Conservation (phyloP, 1,140 invertebrate species). For the Camponotus floridanus region DNA sequence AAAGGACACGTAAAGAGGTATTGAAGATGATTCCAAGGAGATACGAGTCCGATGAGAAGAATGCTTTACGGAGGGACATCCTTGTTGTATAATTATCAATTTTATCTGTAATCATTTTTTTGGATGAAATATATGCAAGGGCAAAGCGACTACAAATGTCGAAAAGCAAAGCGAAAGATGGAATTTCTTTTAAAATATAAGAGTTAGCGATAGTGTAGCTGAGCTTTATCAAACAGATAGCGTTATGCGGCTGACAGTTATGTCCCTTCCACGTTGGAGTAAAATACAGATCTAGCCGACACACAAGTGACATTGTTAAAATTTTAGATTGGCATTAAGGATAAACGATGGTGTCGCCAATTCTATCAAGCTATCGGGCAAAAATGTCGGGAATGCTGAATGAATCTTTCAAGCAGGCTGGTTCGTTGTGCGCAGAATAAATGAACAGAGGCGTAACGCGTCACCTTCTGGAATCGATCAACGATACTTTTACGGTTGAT, state of each 20-base stretch:
- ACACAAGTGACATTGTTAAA: background rate
- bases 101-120: conserved; percentile 22
- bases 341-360: conserved; percentile 53
- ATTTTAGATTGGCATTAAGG: conserved; percentile 54
- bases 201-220: background rate
- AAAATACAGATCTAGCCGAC: background rate
- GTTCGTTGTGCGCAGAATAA: conserved; percentile 70
- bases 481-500: conserved; percentile 68
- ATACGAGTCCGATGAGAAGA: background rate
- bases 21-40: conserved; percentile 17
- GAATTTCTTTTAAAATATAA: background rate
- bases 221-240: background rate
- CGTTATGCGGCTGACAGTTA: conserved; percentile 6
- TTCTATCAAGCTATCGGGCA: conserved; percentile 44
- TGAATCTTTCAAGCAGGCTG: conserved; percentile 75
- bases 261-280: background rate
- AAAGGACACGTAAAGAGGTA: conserved; percentile 23
- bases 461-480: conserved; percentile 59
- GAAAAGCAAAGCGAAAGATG: background rate
- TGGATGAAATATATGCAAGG: conserved; percentile 11
- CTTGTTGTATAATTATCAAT: conserved; percentile 23
- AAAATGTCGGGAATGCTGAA: conserved; percentile 75
- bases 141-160: background rate
- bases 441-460: conserved; percentile 66
- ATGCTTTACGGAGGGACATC: background rate